A percentile compares a stretch with the other conserved stretches of the same genome.
These are phyloP conservation scores for Halichoerus grypus DNA, from an alignment of 2,113 vertebrate genomes.

Conservation along the genomic window DNA sequence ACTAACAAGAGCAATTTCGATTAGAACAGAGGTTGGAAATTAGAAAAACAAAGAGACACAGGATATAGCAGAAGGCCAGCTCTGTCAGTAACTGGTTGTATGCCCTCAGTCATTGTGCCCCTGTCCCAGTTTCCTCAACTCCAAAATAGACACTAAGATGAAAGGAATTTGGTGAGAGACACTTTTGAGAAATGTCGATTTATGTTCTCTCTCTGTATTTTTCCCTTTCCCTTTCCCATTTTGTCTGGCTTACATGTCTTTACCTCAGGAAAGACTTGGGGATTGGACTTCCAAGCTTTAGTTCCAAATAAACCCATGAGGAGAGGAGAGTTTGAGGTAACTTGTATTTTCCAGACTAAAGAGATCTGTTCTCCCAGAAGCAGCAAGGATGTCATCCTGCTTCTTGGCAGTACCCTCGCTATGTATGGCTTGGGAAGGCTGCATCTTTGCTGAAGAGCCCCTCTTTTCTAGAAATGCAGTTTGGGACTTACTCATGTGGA, in stretches of 20 bases:
- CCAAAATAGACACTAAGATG: background rate
- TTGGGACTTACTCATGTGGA: background rate
- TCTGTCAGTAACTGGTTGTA: background rate
- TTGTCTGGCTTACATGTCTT: background rate
- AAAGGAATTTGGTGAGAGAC: conserved; percentile 33
- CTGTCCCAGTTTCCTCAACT: background rate
- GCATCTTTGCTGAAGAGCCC: background rate
- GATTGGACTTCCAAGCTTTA: background rate
- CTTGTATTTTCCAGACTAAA: background rate
- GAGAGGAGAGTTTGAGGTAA: background rate
- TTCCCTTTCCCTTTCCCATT: background rate
- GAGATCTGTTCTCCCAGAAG: background rate
- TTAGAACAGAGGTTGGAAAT: background rate
- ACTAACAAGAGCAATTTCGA: conserved; percentile 5
- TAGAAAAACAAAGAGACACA: background rate
- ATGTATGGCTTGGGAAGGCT: background rate
- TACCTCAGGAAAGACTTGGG: background rate
- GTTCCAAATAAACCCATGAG: background rate
- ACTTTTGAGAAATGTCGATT: background rate
- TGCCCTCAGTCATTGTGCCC: background rate
- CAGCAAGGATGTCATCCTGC: background rate
- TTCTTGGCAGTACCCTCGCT: background rate
- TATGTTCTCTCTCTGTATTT: background rate
- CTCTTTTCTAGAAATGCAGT: background rate
- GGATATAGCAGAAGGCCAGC: background rate